Evolutionary conservation across 2,797 vertebrate genomes (phyloP), one percentile per base, ranked within the genome.

Genomic region (Pseudochromis fuscus): DNA sequence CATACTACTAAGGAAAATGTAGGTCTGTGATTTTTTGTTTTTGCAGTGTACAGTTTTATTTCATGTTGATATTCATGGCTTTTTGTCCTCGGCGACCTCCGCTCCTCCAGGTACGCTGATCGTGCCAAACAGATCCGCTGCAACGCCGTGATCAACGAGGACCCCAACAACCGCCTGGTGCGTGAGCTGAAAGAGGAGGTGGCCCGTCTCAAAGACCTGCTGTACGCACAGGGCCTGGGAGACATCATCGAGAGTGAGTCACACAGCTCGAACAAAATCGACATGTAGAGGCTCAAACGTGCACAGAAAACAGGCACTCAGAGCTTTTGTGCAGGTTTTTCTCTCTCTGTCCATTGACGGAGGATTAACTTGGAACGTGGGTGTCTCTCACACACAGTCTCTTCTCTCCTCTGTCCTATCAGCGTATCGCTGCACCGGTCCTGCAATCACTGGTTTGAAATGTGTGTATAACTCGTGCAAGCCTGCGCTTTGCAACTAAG

Each of bases 221-320:
- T 99, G n/a, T 97, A 94, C 0, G 92, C 97, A 23, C 98, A 99
- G 87, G 98, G 98, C 27, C 95, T 99, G 0, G 97, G 98, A 23
- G 98, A 99, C 92, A 98, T 99, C 90, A 97, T 99, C 3, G 98
- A 99, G 90, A 96, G 98, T 99, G 94, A 95, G 98, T 90, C 24
- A 60, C 38, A 13, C 44, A 37, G 8, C 31, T 33, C 16, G 67
- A 2, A 25, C 18, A 51, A 45, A 49, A 53, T 15, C 24, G 11
- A 31, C 61, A 60, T 4, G 10, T 35, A 21, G 0, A 31, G 11
- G 27, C 57, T 53, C 28, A 77, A 18, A 23, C 23, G 8, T 12
- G 30, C 31, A 19, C 3, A 3, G 24, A 19, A 52, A 40, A 56
- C 31, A 7, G 53, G 44, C 50, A 40, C 61, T 31, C 27, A 27